Conservation (phyloP, 2,113 vertebrate genomes). For the Lamprotornis superbus region DNA sequence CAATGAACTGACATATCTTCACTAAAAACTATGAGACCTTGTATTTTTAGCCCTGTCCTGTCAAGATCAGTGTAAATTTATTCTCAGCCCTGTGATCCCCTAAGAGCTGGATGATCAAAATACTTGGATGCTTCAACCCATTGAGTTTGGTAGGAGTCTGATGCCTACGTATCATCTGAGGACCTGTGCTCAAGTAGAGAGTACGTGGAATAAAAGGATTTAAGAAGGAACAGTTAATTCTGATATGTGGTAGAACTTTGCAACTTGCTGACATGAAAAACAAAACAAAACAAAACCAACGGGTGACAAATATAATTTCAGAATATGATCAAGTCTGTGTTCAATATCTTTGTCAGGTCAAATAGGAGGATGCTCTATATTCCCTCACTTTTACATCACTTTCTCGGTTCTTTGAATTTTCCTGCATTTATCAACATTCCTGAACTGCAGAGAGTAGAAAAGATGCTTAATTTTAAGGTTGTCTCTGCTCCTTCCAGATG, state of each 20-base stretch:
- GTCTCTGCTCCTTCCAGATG: neutral
- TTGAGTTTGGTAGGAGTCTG: neutral
- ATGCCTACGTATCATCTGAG: neutral
- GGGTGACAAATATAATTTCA: neutral
- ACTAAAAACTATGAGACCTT: neutral
- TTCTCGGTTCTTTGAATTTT: neutral
- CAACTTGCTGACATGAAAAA: neutral
- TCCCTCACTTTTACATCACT: neutral
- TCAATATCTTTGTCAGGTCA: neutral
- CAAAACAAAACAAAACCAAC: neutral
- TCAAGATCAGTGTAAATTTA: neutral
- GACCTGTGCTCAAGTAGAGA: neutral
- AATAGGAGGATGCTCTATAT: neutral
- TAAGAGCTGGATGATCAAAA: fast-evolving
- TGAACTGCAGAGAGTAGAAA: neutral
- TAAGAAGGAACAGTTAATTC: neutral
- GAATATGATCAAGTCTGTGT: neutral
- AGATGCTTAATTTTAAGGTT: neutral
- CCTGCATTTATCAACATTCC: neutral
- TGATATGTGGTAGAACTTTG: neutral
- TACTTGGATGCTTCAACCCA: neutral
- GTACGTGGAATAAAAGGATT: fast-evolving
- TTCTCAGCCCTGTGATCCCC: neutral
- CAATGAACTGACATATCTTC: neutral
- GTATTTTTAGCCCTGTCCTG: neutral